Conservation (phyloP, 2,888 invertebrate genomes). For the Creontiades dilutus region DNA sequence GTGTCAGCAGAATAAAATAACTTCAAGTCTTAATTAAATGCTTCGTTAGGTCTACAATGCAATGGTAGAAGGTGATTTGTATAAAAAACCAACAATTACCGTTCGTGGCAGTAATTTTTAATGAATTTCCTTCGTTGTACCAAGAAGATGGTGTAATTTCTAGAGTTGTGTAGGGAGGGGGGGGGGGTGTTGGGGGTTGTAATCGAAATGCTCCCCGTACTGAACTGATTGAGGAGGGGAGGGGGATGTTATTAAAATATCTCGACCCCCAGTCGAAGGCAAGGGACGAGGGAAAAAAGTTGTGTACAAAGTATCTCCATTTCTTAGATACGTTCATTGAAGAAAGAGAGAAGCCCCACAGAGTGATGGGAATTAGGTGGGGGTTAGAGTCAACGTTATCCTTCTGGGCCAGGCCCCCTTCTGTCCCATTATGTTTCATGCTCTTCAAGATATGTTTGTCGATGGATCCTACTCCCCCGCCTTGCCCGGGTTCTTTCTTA, state of each 20-base stretch:
- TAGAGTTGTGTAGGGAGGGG: neutral
- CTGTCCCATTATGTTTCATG: conserved; percentile 53
- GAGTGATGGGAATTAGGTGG: conserved; percentile 12
- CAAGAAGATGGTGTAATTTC: neutral
- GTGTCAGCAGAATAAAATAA: no score
- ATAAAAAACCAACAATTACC: neutral
- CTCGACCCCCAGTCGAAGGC: neutral
- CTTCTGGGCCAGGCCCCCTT: conserved; percentile 43
- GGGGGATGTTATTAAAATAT: conserved; percentile 53
- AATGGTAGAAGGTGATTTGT: neutral
- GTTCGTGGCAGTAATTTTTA: neutral
- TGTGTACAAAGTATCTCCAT: conserved; percentile 60
- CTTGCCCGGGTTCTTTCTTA: conserved; percentile 25
- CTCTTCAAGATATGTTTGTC: conserved; percentile 62
- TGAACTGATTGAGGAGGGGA: conserved; percentile 34
- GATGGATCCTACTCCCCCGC: conserved; percentile 29
- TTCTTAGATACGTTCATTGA: conserved; percentile 60
- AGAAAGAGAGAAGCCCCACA: neutral
- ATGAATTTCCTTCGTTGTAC: neutral
- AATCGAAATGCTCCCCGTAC: neutral
- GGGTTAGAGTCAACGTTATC: conserved; percentile 31
- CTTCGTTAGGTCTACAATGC: neutral
- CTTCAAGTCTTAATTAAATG: no score
- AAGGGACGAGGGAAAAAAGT: neutral
- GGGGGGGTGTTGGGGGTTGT: no score